Evolutionary conservation across 2,888 invertebrate species (phyloP), one percentile per base, ranked within the genome.

Genomic region (Metalampra italica): DNA sequence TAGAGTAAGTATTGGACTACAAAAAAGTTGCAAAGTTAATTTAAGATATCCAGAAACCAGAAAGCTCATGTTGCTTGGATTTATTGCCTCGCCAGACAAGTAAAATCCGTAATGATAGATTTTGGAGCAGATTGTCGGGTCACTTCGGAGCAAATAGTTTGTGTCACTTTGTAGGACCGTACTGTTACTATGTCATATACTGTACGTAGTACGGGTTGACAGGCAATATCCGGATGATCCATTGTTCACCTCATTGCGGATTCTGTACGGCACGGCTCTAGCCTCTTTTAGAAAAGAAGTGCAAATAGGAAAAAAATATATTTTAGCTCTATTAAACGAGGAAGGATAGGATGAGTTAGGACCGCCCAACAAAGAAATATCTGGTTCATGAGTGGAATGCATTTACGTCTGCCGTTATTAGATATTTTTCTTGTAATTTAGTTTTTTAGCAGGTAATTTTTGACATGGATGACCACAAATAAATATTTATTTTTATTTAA

Each of bases 211-310:
- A 37, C 12, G 36, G 60, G 76, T 78, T 83, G 85, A 86, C 85
- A 84, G 79, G 82, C 84, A 86, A 86, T 86, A 85, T 86, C 85
- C 85, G 84, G 76, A 77, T 82, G 82, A 87, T 83, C 81, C 82
- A 84, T 86, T 86, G 86, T 85, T 79, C 82, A 72, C 70, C 82
- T 86, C 86, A 87, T 87, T 85, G 82, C 66, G 77, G 78, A 86
- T 85, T 86, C 85, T 65, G 70, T 67, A 62, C 79, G 66, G 60
- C 69, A 65, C 66, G 69, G 69, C 66, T 63, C 62, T 60, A 22
- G 60, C 67, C 65, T 64, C 54, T 62, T 58, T 40, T 11, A 37
- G 45, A 68, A 65, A 67, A 71, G 70, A 72, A 71, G 66, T 74
- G 69, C 60, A 69, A 71, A 72, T 71, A 74, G 62, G 57, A 59